phyloP scores from a whole-genome alignment of 37 sponge, comb jelly and placozoan species.

The Axinella damicornis region DNA sequence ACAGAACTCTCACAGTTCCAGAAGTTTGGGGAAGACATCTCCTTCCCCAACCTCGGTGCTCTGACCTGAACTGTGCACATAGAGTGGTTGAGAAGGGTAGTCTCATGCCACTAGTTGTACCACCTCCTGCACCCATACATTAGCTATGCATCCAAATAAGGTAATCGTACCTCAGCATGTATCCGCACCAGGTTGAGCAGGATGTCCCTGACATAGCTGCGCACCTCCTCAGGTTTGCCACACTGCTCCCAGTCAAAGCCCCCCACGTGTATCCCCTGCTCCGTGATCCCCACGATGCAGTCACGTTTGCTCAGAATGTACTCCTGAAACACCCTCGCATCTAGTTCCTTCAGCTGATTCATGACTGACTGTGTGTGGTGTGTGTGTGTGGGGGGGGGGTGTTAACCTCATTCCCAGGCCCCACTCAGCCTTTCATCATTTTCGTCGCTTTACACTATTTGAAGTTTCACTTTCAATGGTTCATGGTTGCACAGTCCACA shows the following conservation, averaged over 20 bases:
- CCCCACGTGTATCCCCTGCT: slow-evolving; percentile 72
- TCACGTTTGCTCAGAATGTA: slow-evolving; percentile 79
- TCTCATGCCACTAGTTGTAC: too few species aligned
- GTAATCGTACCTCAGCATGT: slow-evolving; percentile 80
- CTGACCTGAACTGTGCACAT: too few species aligned
- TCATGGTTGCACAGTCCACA: too few species aligned
- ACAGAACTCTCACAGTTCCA: too few species aligned
- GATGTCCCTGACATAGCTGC: slow-evolving; percentile 77
- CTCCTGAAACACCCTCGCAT: slow-evolving; percentile 64
- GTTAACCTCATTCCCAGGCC: background rate
- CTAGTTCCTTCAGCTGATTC: slow-evolving; percentile 59
- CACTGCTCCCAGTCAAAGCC: slow-evolving; percentile 84
- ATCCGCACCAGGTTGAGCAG: slow-evolving; percentile 78
- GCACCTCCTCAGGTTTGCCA: slow-evolving; percentile 41
- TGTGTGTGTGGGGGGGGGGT: background rate
- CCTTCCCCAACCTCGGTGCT: too few species aligned
- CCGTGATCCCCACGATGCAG: slow-evolving; percentile 51
- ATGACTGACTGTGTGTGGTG: slow-evolving; percentile 38
- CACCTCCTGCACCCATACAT: background rate
- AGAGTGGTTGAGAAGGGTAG: too few species aligned
- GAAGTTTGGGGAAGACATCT: background rate
- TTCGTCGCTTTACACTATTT: too few species aligned
- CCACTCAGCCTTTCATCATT: background rate
- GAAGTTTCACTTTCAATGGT: background rate
- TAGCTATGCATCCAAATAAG: background rate